Evolutionary conservation across 2,113 vertebrate genomes (phyloP).

Genomic region (Psettodes erumei): DNA sequence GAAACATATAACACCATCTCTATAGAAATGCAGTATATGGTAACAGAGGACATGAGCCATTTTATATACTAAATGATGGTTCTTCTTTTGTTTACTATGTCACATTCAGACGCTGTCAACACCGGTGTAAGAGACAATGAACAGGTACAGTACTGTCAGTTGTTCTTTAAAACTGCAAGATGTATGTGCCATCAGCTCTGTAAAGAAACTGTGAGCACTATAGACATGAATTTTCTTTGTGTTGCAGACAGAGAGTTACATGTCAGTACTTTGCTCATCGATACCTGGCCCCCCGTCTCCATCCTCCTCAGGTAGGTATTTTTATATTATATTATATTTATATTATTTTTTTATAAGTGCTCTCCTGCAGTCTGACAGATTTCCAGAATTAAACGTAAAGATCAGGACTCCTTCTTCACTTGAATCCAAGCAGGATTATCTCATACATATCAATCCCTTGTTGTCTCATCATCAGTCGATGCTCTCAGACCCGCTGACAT

Average conservation of each 20-base stretch:
- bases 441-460: background rate
- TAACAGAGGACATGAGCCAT: no score
- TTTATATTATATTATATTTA: no score
- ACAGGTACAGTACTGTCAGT: constrained; percentile 31
- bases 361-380: background rate
- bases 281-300: constrained; percentile 5
- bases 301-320: constrained; percentile 67
- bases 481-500: constrained; percentile 71
- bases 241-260: constrained; percentile 59
- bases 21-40: no score
- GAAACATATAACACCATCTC: no score
- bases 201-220: no score
- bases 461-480: constrained; percentile 64
- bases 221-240: no score
- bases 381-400: background rate
- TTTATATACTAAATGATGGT: no score
- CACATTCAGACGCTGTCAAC: constrained; percentile 30
- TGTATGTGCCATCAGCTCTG: no score
- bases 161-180: no score
- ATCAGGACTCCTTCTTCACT: background rate
- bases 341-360: no score
- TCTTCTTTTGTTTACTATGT: background rate
- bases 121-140: background rate
- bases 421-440: background rate
- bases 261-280: constrained; percentile 60